Evolutionary conservation across 2,888 invertebrate species (phyloP).

Genomic region (Acheta domesticus): DNA sequence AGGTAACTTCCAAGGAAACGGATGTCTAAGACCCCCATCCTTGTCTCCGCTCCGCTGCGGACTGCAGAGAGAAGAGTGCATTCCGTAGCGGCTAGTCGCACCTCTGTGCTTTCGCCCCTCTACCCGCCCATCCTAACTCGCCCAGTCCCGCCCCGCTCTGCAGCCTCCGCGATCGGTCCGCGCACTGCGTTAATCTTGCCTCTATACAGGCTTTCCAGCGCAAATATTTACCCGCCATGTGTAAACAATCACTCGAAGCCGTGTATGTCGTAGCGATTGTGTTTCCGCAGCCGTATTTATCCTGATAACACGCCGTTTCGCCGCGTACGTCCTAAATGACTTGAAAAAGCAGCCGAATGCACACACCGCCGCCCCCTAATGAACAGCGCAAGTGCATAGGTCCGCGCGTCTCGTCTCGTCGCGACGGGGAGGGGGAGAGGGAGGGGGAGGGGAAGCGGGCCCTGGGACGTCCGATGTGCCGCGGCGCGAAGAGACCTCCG

Average conservation of each 20-base stretch:
- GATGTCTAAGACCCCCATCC: too few species aligned
- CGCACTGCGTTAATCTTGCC: slow-evolving; percentile 5
- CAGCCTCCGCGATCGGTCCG: not conserved
- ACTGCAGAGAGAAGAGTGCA: not conserved
- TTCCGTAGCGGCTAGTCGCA: not conserved
- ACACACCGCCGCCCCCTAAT: not conserved
- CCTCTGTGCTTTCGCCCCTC: not conserved
- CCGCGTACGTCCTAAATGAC: not conserved
- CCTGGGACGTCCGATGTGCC: not conserved
- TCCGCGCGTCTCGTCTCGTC: too few species aligned
- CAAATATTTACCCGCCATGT: slow-evolving; percentile 4
- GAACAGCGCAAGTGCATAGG: not conserved
- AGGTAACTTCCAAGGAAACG: not conserved
- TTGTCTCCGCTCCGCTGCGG: not conserved
- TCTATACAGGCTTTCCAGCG: not conserved
- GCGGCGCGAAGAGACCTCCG: not conserved
- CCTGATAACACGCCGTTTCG: slow-evolving; percentile 10
- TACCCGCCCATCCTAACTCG: not conserved
- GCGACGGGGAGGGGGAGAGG: too few species aligned
- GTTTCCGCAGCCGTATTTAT: not conserved
- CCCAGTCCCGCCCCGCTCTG: not conserved
- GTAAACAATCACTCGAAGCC: slow-evolving; percentile 1
- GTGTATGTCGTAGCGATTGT: slow-evolving; percentile 5
- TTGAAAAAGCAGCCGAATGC: not conserved
- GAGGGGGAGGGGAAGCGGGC: too few species aligned